Evolutionary conservation across 2,797 vertebrate genomes (phyloP).

Genomic region (Poeciliopsis presidionis): DNA sequence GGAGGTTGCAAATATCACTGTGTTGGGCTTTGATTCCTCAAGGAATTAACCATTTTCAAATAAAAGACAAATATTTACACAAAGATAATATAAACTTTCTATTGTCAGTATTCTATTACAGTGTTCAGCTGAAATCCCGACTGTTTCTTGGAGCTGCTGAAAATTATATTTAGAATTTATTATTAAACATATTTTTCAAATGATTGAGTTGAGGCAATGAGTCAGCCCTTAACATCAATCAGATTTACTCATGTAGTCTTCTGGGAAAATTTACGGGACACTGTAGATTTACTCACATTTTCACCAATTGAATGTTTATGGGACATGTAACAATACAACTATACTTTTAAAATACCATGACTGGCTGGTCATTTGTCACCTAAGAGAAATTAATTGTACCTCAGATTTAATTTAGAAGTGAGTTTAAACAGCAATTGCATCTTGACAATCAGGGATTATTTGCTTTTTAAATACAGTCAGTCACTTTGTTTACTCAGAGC

Average conservation of each 20-base stretch:
- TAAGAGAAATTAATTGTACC: slow-evolving; percentile 44
- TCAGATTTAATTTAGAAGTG: slow-evolving; percentile 46
- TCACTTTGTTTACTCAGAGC: slow-evolving; percentile 50
- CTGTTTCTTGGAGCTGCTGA: neutral
- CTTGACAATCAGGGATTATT: slow-evolving; percentile 46
- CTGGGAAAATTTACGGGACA: neutral
- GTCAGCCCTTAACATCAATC: neutral
- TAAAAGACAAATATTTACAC: neutral
- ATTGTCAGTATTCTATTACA: neutral
- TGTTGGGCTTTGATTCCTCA: neutral
- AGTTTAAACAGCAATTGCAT: slow-evolving; percentile 55
- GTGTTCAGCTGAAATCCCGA: neutral
- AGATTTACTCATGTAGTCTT: neutral
- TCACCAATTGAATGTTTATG: neutral
- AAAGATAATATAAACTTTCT: neutral
- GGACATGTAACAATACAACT: neutral
- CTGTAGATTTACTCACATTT: neutral
- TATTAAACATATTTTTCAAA: neutral
- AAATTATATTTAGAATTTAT: neutral
- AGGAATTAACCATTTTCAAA: neutral
- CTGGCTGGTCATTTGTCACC: slow-evolving; percentile 28
- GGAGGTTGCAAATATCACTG: neutral
- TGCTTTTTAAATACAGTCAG: slow-evolving; percentile 45
- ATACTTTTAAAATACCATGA: slow-evolving; percentile 7
- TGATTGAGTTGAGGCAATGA: neutral